phyloP scores from a whole-genome alignment of 2,888 invertebrate species.

The Cordylochernes scorpioides region DNA sequence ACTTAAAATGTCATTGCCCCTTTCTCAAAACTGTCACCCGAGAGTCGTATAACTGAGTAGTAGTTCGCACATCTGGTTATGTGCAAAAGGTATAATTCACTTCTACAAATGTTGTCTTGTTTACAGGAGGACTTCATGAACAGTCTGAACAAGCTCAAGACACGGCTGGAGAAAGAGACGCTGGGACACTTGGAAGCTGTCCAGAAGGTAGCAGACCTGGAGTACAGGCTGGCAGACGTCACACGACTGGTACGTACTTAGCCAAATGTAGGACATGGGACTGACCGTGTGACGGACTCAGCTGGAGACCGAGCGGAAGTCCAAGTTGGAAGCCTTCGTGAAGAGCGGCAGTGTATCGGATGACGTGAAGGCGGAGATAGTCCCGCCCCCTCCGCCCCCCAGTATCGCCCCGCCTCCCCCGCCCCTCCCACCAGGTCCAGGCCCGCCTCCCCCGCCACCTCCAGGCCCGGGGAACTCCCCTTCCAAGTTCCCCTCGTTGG shows the following conservation, averaged over 20 bases:
- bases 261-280: no score
- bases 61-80: no score
- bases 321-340: slow-evolving; percentile 54
- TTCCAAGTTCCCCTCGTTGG: slow-evolving; percentile 26
- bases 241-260: slow-evolving; percentile 31
- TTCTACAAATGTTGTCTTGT: no score
- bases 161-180: slow-evolving; percentile 63
- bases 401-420: slow-evolving; percentile 17
- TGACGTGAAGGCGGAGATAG: slow-evolving; percentile 45
- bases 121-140: slow-evolving; percentile 57
- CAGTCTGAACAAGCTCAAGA: slow-evolving; percentile 48
- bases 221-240: slow-evolving; percentile 33
- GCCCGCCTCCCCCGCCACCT: slow-evolving; percentile 30
- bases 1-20: no score
- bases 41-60: no score
- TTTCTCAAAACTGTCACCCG: no score
- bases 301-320: slow-evolving; percentile 27
- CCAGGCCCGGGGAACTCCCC: slow-evolving; percentile 29
- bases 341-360: slow-evolving; percentile 75
- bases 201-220: slow-evolving; percentile 38
- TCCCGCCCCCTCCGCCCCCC: slow-evolving; percentile 16
- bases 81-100: no score
- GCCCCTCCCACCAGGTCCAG: slow-evolving; percentile 22
- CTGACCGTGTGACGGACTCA: no score
- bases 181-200: slow-evolving; percentile 59